Percentiles rank a stretch among this genome's conserved stretches.
These are phyloP conservation scores for Drosophila auraria DNA, from an alignment of 1,140 invertebrate species.

Conservation along the genomic window DNA sequence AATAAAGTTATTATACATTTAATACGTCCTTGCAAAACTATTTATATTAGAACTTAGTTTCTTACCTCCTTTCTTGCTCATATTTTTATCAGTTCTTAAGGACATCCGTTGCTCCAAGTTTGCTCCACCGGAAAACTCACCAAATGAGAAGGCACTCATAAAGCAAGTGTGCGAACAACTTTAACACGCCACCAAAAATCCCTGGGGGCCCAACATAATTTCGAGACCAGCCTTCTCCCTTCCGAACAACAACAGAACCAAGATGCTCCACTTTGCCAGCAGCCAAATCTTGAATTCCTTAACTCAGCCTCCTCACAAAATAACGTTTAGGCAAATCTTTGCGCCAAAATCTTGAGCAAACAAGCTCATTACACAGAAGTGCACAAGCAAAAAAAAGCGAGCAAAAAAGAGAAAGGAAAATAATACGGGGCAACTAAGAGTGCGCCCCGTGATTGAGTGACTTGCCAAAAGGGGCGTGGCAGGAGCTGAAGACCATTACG, in stretches of 20 bases:
- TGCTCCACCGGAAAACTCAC: neutral
- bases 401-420: constrained; percentile 14
- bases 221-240: neutral
- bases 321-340: constrained; percentile 75
- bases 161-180: constrained; percentile 16
- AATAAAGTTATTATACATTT: too few relatives aligned
- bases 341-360: constrained; percentile 65
- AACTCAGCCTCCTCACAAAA: neutral
- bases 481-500: constrained; percentile 38
- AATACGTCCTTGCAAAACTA: too few relatives aligned
- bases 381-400: constrained; percentile 7
- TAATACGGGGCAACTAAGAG: constrained; percentile 30
- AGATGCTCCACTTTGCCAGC: constrained; percentile 58
- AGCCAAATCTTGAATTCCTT: constrained; percentile 4
- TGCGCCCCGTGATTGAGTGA: constrained; percentile 70
- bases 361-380: constrained; percentile 64
- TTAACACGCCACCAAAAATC: constrained; percentile 19
- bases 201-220: constrained; percentile 28
- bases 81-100: constrained; percentile 2
- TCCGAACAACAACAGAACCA: constrained; percentile 27
- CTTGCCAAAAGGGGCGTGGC: constrained; percentile 55
- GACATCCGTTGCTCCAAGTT: neutral
- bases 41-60: neutral
- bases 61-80: neutral
- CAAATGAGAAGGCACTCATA: constrained; percentile 18